Evolutionary conservation across 2,113 vertebrate genomes (phyloP).

Genomic region (Rhegmatorhina hoffmannsi): DNA sequence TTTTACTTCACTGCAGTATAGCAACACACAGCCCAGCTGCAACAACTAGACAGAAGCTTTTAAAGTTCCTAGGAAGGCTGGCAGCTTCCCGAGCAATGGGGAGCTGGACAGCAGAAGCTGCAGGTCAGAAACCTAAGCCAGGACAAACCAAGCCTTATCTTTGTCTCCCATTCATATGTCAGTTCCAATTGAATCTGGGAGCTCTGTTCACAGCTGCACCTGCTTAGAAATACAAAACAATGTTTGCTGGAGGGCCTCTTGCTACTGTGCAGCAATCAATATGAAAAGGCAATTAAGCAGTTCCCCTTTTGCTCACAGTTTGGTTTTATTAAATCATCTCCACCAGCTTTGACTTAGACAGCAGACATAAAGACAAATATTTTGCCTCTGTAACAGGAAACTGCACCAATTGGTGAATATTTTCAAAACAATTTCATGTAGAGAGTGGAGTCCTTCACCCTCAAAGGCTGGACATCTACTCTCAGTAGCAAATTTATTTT

Average conservation of each 20-base stretch:
- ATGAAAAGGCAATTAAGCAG: not conserved
- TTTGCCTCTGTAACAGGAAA: not conserved
- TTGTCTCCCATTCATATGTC: not conserved
- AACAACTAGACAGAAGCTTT: not conserved
- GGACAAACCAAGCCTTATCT: not conserved
- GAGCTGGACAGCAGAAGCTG: not conserved
- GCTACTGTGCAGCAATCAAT: not conserved
- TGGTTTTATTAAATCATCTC: not conserved
- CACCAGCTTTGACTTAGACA: not conserved
- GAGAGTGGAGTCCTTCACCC: not conserved
- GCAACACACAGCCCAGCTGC: not conserved
- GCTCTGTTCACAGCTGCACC: not conserved
- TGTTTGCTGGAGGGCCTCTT: not conserved
- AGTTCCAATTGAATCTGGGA: not conserved
- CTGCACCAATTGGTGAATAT: not conserved
- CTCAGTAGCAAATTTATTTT: not conserved
- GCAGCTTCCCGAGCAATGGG: accelerated
- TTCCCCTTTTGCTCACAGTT: not conserved
- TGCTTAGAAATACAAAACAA: not conserved
- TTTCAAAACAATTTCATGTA: not conserved
- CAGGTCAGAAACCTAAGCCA: not conserved
- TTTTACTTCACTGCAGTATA: not conserved
- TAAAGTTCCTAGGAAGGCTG: not conserved
- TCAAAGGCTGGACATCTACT: not conserved
- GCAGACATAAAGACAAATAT: not conserved